Evolutionary conservation across 2,113 vertebrate genomes (phyloP), one percentile per base, ranked within the genome.

Genomic region (Percina caprodes): DNA sequence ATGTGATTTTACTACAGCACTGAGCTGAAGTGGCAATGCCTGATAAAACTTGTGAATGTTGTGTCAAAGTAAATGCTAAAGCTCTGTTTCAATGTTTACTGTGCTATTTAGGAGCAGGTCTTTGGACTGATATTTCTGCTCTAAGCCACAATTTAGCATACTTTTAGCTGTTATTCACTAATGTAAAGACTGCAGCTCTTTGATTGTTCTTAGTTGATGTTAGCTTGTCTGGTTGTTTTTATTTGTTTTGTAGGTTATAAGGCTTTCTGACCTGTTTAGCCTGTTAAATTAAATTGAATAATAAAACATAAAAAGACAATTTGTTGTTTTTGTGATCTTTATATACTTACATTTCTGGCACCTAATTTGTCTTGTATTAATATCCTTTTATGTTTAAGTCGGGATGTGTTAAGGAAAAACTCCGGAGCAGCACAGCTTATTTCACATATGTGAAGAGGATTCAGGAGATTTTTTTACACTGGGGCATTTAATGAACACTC

Each of bases 271-370:
- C 69, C 15, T 58, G 13, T 73, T 79, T 35, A 33, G 0, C 16
- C 7, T 42, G 42, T 54, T 35, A n/a, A n/a, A n/a, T n/a, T n/a
- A 1, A 61, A 11, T 62, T 48, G 14, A 77, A 77, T 63, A 60
- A 90, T 88, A 71, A 42, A 85, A 75, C 48, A 58, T 26, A 67
- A 30, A 33, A 1, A 1, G 12, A 16, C 1, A 63, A 33, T 58
- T 61, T 39, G 9, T 60, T 56, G 1, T 82, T 63, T 63, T 74
- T n/a, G 7, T 67, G 30, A 54, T 76, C 61, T 26, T 72, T 54
- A 13, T 19, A 45, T 5, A 45, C 49, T 23, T 21, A 16, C 24
- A 6, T 54, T 26, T 55, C 1, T 19, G 23, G 5, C 18, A 46
- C 21, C 26, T 61, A 13, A 6, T 58, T 62, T 48, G 54, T 1